A percentile compares a stretch with the other conserved stretches of the same genome.
Evolutionary conservation across 2,888 invertebrate species (phyloP).

Genomic region (Calameuta pallipes): DNA sequence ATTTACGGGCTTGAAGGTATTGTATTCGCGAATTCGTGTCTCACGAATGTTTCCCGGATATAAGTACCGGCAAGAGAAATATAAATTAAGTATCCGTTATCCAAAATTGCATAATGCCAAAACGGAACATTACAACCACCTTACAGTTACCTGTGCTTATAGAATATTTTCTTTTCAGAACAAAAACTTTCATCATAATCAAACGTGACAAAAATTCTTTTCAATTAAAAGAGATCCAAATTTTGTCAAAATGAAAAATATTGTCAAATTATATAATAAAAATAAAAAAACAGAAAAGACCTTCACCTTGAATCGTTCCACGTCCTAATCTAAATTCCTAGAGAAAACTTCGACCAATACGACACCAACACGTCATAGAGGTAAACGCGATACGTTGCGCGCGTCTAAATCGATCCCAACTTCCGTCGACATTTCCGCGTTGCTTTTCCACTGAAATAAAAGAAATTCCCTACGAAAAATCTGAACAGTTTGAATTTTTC

Average conservation of each 20-base stretch:
- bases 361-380: not conserved
- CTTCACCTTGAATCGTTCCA: not conserved
- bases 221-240: not conserved
- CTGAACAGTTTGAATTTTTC: not conserved
- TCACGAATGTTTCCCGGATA: not conserved
- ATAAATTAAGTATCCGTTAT: not conserved
- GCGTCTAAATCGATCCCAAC: slow-evolving; percentile 3
- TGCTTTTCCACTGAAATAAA: not conserved
- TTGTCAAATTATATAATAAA: not conserved
- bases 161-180: too few relatives aligned
- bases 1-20: not conserved
- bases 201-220: too few relatives aligned
- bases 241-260: not conserved
- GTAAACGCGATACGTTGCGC: not conserved
- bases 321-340: not conserved
- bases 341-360: not conserved
- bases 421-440: not conserved
- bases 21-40: not conserved
- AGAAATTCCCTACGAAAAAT: not conserved
- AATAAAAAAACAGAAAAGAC: not conserved
- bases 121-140: not conserved
- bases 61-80: not conserved
- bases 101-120: not conserved
- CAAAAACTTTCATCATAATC: rapidly evolving
- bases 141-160: not conserved